Conservation (phyloP, 2,113 vertebrate species). For the Chascanopsetta lugubris region DNA sequence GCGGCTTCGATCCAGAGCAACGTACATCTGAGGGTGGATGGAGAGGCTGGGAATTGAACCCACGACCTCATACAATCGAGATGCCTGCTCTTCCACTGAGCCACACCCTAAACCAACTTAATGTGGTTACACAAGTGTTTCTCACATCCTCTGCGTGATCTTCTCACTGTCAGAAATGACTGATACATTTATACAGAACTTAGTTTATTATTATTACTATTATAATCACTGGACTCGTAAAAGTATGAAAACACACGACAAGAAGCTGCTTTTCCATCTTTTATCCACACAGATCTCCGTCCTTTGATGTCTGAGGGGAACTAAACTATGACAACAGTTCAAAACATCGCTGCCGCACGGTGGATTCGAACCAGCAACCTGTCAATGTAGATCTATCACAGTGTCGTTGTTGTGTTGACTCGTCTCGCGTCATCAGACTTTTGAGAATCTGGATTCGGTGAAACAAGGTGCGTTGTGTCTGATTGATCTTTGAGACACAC, state of each 20-base stretch:
- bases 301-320: not conserved
- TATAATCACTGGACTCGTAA: not conserved
- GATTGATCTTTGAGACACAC: not conserved
- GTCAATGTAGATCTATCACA: not conserved
- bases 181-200: not conserved
- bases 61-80: too few relatives aligned
- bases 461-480: not conserved
- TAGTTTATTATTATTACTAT: not conserved
- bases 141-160: too few relatives aligned
- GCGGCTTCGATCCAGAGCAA: too few relatives aligned
- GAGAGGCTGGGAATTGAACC: too few relatives aligned
- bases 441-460: not conserved
- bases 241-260: not conserved
- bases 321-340: not conserved
- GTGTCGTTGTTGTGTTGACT: constrained; percentile 9
- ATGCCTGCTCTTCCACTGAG: too few relatives aligned
- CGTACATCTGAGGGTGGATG: too few relatives aligned
- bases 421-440: not conserved
- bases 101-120: too few relatives aligned
- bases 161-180: not conserved
- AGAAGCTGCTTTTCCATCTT: not conserved
- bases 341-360: not conserved
- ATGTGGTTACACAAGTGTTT: too few relatives aligned
- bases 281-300: not conserved
- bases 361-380: not conserved